Conservation (phyloP, 2,797 vertebrate genomes). For the Erethizon dorsatum region DNA sequence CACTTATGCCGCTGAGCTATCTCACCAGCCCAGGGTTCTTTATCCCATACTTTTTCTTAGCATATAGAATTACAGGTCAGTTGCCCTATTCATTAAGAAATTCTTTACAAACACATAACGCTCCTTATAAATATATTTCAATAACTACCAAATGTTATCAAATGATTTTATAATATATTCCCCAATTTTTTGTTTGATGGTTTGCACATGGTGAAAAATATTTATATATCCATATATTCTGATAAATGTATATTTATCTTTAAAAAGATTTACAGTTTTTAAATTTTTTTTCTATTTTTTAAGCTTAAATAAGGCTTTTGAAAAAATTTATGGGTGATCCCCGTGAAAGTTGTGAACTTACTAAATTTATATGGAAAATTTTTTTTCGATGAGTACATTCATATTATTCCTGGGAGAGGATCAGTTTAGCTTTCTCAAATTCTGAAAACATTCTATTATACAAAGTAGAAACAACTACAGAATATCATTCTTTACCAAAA, state of each 20-base stretch:
- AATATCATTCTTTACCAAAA: constrained; percentile 8
- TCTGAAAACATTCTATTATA: constrained; percentile 14
- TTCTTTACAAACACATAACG: not conserved
- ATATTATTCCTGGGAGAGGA: not conserved
- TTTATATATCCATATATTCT: not conserved
- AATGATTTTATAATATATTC: not conserved
- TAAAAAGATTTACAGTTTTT: not conserved
- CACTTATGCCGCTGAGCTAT: no score
- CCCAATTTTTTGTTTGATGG: not conserved
- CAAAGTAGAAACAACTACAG: not conserved
- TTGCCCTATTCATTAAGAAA: not conserved
- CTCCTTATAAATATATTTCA: not conserved
- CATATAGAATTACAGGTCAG: not conserved
- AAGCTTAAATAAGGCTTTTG: not conserved
- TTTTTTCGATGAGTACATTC: not conserved
- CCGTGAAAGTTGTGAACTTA: not conserved
- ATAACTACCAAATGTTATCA: not conserved
- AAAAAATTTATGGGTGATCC: not conserved
- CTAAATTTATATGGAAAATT: not conserved
- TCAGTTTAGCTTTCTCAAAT: not conserved
- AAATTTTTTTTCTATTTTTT: not conserved
- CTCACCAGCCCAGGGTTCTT: not conserved
- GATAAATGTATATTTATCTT: not conserved
- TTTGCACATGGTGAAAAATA: not conserved
- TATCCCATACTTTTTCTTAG: not conserved